A percentile compares a stretch with the other conserved stretches of the same genome.
Conservation (phyloP, 2,888 invertebrate species). For the Axea sp. region DNA sequence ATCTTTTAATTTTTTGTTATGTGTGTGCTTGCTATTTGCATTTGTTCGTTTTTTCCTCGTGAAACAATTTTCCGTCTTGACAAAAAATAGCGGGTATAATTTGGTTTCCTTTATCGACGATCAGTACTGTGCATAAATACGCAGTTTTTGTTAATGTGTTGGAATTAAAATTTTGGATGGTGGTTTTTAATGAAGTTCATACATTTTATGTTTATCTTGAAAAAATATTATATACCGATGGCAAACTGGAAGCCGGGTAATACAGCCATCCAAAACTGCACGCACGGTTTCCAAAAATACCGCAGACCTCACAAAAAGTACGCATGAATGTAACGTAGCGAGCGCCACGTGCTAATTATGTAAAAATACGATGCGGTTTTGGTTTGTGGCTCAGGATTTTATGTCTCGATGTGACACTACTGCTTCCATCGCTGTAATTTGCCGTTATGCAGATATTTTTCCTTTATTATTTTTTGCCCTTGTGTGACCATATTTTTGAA, state of each 20-base stretch:
- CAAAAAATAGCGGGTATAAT: slow-evolving; percentile 8
- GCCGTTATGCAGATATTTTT: slow-evolving; percentile 39
- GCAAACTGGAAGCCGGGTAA: slow-evolving; percentile 33
- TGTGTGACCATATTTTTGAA: background rate
- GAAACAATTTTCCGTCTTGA: no score
- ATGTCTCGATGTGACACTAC: slow-evolving; percentile 46
- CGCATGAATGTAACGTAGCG: slow-evolving; percentile 71
- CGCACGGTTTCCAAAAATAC: slow-evolving; percentile 78
- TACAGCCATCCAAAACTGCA: slow-evolving; percentile 67
- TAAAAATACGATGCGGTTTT: slow-evolving; percentile 78
- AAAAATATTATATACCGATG: slow-evolving; percentile 78
- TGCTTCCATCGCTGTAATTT: slow-evolving; percentile 38
- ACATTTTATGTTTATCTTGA: slow-evolving; percentile 72
- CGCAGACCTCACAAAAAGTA: slow-evolving; percentile 75
- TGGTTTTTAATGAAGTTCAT: slow-evolving; percentile 18
- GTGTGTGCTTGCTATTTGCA: no score
- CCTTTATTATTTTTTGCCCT: slow-evolving; percentile 6
- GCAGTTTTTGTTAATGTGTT: background rate
- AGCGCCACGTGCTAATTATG: slow-evolving; percentile 79
- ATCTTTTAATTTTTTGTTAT: no score
- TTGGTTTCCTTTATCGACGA: slow-evolving; percentile 18
- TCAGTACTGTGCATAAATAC: slow-evolving; percentile 5
- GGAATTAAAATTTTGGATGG: background rate
- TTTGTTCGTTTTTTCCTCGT: no score
- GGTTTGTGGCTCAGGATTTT: slow-evolving; percentile 68